Evolutionary conservation across 2,797 vertebrate species (phyloP).

Genomic region (Melanotaenia nigrans): DNA sequence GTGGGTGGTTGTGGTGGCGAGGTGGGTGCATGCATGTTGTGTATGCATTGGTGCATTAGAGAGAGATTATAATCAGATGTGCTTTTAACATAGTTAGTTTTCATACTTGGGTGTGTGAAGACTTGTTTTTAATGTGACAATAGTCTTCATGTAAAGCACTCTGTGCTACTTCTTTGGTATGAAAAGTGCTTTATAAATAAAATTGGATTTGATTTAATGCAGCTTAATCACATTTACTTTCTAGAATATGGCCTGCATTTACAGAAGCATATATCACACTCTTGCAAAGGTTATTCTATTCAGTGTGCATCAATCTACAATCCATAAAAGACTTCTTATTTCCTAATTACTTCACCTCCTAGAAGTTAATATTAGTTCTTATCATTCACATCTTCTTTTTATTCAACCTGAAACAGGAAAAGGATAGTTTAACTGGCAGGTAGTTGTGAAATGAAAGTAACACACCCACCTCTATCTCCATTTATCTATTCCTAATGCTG

Average conservation of each 20-base stretch:
- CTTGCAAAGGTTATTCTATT: constrained; percentile 32
- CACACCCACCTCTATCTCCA: constrained; percentile 52
- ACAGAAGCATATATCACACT: constrained; percentile 27
- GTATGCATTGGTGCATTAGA: too few relatives aligned
- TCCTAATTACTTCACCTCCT: constrained; percentile 60
- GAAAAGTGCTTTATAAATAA: too few relatives aligned
- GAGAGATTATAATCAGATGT: too few relatives aligned
- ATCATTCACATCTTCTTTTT: background rate
- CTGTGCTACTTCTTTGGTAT: too few relatives aligned
- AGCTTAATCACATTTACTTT: constrained; percentile 36
- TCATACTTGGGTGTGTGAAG: too few relatives aligned
- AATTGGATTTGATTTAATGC: constrained; percentile 16
- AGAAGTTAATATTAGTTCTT: constrained; percentile 22
- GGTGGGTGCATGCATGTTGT: too few relatives aligned
- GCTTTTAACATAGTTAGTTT: too few relatives aligned
- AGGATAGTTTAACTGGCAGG: constrained; percentile 55
- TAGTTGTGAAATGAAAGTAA: constrained; percentile 50
- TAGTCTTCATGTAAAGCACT: too few relatives aligned
- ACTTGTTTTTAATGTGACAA: too few relatives aligned
- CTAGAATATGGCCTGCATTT: constrained; percentile 17
- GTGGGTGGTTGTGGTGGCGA: too few relatives aligned
- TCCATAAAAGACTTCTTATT: constrained; percentile 37
- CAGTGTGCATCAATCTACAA: constrained; percentile 14
- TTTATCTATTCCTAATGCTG: constrained; percentile 70
- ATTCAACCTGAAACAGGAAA: constrained; percentile 42